Evolutionary conservation across 2,888 invertebrate genomes (phyloP), one percentile per base, ranked within the genome.

Genomic region (Onchidella celtica): DNA sequence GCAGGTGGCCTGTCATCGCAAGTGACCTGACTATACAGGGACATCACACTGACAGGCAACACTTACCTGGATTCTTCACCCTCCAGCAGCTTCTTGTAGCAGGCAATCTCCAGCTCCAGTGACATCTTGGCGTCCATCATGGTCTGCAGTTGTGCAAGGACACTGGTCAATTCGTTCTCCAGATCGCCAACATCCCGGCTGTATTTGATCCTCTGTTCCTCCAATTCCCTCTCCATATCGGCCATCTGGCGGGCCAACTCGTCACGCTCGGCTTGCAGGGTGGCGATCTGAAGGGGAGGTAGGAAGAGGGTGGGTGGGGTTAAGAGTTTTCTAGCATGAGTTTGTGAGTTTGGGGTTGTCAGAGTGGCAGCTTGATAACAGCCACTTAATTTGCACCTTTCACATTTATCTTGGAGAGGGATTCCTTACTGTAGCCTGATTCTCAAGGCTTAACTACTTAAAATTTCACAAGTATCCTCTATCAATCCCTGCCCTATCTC

Each of bases 61-160:
- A 55, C 88, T 81, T 82, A 93, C 92, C 94, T 92, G 87, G 91
- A 92, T 89, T 94, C 94, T 86, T 95, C 94, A 57, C 94, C 93
- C 86, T 94, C 94, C 84, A 94, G 88, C 90, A 94, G 93, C 87
- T 94, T 94, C 81, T 94, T 91, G 92, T 94, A 94, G 88, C 94
- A 94, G 85, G 93, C 93, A 85, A 94, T 94, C 88, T 94, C 94
- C 72, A 94, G 92, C 87, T 94, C 94, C 76, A 94, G 89, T 34
- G 93, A 93, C 83, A 94, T 92, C 87, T 94, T 94, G 87, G 93
- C 93, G 88, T 94, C 94, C 85, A 93, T 89, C 74, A 94, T 75
- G 6, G 70, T 68, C 24, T 83, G 79, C 0, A 90, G 79, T 68
- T 88, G 86, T 17, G 68, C 38, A 21, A 88, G 72, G n/a, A 88